Evolutionary conservation across 2,797 vertebrate genomes (phyloP), one percentile per base, ranked within the genome.

Genomic region (Orestias chungarensis): DNA sequence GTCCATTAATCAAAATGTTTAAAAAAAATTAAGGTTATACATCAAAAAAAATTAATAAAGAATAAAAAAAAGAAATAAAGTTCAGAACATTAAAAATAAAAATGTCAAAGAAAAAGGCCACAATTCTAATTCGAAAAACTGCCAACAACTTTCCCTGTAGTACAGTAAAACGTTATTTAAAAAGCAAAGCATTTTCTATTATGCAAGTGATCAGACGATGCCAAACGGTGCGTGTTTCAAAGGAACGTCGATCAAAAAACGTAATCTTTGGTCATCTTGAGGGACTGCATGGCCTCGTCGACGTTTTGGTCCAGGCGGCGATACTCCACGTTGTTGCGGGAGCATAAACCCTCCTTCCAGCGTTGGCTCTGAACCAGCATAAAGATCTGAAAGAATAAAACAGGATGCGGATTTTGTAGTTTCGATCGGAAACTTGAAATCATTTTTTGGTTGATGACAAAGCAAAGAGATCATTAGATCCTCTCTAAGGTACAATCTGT

Each of bases 261-360:
- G 61, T 99, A 99, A 91, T 97, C 96, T 23, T 95, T 95, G 74
- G 98, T 97, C 89, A 97, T 97, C 88, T 98, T 98, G 72, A 98
- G 94, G 71, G 97, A 98, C 73, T 97, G 97, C 97, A 99, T 98
- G 5, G 97, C 97, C 71, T 98, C 97, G 0, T 95, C 94, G 71
- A 98, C 95, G 15, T 99, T 99, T 80, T 98, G 96, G 91, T 98
- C 96, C 65, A 99, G 91, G 4, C 96, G 95, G 82, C 94, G 97
- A 74, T 98, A 99, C 64, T 96, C 95, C 66, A 96, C 94, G 0
- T 92, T 95, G 85, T 90, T 90, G 77, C 96, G 96, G 0, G 97
- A 98, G 84, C 97, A 99, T 68, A 99, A 87, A 9, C 96, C 82
- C 6, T 98, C 97, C 76, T 95, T 95, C 97, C 97, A 99, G 54